Evolutionary conservation across 2,113 vertebrate genomes (phyloP), one percentile per base, ranked within the genome.

Genomic region (Globicephala melas): DNA sequence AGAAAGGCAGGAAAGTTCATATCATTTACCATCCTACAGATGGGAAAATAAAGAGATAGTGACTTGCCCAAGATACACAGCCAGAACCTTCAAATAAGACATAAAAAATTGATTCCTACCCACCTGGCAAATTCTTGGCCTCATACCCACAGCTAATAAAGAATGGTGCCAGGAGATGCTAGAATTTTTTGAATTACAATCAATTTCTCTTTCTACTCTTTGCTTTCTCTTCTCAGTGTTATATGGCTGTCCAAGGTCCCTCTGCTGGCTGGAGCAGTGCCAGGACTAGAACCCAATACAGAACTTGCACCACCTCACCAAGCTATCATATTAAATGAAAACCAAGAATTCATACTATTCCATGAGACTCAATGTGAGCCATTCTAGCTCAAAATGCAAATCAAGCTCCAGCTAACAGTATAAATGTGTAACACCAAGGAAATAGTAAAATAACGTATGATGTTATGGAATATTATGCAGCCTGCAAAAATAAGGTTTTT

Each of bases 161-260:
- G 50, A 93, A 53, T 12, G 14, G 36, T 70, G 36, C 38, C 44
- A 41, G 26, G 8, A 94, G 3, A 94, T 7, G 6, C 38, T 10
- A 77, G 50, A 70, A 36, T 28, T 68, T 88, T 95, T 88, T 18
- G 1, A 89, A 82, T 84, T 89, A 44, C 80, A 93, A 82, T 85
- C 14, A 71, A 36, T 71, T 95, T 94, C n/a, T 94, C 33, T 95
- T 91, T 80, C 80, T 65, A 60, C 23, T 38, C 33, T 74, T 89
- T 92, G 11, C 18, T 88, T 79, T 85, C 50, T 73, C 21, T n/a
- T 62, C 60, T 12, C 8, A 23, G 1, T 21, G 25, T 70, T 31
- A 62, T 76, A 60, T 50, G 38, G 7, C 28, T 77, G 21, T 41
- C 47, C n/a, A 83, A 63, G 41, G 44, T 84, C 86, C 47, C 44